These are phyloP conservation scores for Podocnemis expansa DNA, from an alignment of 2,113 vertebrate species.

Conservation along the genomic window DNA sequence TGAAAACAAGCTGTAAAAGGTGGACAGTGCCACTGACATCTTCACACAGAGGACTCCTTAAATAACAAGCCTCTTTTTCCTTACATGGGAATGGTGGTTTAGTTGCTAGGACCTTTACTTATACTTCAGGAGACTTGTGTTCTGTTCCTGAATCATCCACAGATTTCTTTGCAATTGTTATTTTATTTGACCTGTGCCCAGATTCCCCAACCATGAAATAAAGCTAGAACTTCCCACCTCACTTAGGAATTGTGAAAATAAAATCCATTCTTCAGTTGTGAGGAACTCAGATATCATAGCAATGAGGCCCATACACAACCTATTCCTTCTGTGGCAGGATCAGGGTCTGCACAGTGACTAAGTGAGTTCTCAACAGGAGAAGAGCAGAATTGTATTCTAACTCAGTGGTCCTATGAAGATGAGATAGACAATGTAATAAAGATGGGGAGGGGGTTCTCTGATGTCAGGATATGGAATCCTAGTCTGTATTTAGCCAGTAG, in stretches of 20 bases:
- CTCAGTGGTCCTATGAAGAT: background rate
- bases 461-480: background rate
- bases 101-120: background rate
- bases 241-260: background rate
- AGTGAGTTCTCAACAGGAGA: background rate
- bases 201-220: background rate
- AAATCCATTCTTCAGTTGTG: background rate
- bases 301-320: background rate
- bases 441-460: background rate
- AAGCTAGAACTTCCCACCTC: background rate
- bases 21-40: background rate
- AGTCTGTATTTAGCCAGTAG: background rate
- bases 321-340: background rate
- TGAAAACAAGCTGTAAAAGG: background rate
- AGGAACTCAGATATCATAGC: background rate
- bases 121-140: background rate
- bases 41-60: background rate
- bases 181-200: background rate
- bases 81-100: background rate
- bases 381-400: background rate
- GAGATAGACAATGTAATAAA: background rate
- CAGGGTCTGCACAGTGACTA: background rate
- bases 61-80: background rate
- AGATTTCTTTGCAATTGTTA: background rate
- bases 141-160: background rate